Evolutionary conservation across 1,140 invertebrate genomes (phyloP).

Genomic region (Drosophila sproati): DNA sequence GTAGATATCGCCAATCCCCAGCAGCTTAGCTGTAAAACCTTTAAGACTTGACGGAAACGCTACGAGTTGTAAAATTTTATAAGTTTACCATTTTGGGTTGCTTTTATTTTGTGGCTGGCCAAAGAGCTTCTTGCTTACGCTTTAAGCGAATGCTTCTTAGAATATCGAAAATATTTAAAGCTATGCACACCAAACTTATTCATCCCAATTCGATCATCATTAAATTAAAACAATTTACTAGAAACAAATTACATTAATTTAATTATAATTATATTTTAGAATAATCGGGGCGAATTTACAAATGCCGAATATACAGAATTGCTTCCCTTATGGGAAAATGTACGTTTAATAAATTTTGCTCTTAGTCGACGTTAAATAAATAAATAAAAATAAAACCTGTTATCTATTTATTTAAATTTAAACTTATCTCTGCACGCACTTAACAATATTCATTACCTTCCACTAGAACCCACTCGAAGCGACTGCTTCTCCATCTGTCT

Average conservation of each 20-base stretch:
- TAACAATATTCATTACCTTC: conserved; percentile 12
- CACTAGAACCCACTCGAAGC: neutral
- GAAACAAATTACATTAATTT: no score
- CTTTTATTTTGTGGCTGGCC: conserved; percentile 58
- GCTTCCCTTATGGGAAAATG: no score
- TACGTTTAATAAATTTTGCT: no score
- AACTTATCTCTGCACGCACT: no score
- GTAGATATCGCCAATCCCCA: conserved; percentile 38
- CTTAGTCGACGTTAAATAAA: no score
- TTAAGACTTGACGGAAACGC: conserved; percentile 77
- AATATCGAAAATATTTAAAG: neutral
- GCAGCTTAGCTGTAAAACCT: conserved; percentile 76
- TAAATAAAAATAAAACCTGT: no score
- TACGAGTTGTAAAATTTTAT: conserved; percentile 77
- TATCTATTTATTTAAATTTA: no score
- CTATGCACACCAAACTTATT: neutral
- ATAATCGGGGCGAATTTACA: no score
- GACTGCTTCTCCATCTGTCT: neutral
- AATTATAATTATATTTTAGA: no score
- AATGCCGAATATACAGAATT: no score
- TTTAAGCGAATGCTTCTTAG: conserved; percentile 1
- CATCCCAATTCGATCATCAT: no score
- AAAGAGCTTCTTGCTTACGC: conserved; percentile 29
- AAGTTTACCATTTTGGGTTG: conserved; percentile 65
- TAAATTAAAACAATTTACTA: no score